Conservation (phyloP, 64 coral and sea anemone genomes). For the Stichodactyla helianthus region DNA sequence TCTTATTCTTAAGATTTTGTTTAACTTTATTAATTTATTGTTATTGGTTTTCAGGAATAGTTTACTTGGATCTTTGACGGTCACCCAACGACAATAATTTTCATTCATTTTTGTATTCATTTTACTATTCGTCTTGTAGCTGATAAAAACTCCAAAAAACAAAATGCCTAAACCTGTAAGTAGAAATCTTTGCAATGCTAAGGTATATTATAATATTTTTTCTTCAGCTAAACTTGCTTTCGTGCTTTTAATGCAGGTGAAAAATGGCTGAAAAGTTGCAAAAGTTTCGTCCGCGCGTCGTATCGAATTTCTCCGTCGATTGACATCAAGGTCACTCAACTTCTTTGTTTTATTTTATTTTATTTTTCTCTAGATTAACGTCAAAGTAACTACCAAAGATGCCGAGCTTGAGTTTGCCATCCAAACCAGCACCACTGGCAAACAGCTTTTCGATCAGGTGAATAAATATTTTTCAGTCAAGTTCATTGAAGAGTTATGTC, state of each 20-base stretch:
- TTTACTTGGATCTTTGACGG: background rate
- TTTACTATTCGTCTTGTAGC: background rate
- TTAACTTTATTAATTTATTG: background rate
- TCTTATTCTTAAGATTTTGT: background rate
- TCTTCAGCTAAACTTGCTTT: background rate
- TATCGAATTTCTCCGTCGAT: background rate
- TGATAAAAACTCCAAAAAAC: background rate
- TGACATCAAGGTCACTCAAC: background rate
- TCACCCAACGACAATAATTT: background rate
- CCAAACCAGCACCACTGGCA: constrained; percentile 88
- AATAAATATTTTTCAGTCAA: background rate
- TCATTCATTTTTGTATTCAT: background rate
- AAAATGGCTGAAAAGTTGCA: background rate
- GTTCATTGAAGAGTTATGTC: background rate
- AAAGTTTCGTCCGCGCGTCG: background rate
- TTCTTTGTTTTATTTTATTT: background rate
- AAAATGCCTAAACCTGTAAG: background rate
- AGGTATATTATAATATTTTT: background rate
- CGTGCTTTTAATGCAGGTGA: background rate
- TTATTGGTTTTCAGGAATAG: background rate
- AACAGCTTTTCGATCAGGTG: constrained; percentile 92
- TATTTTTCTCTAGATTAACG: constrained; percentile 64
- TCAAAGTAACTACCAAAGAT: constrained; percentile 85
- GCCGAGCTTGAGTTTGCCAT: constrained; percentile 96
- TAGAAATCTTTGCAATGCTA: background rate